Percentiles rank a stretch among this genome's conserved stretches.
Conservation (phyloP, 2,888 invertebrate species). For the Ichneumon xanthorius region DNA sequence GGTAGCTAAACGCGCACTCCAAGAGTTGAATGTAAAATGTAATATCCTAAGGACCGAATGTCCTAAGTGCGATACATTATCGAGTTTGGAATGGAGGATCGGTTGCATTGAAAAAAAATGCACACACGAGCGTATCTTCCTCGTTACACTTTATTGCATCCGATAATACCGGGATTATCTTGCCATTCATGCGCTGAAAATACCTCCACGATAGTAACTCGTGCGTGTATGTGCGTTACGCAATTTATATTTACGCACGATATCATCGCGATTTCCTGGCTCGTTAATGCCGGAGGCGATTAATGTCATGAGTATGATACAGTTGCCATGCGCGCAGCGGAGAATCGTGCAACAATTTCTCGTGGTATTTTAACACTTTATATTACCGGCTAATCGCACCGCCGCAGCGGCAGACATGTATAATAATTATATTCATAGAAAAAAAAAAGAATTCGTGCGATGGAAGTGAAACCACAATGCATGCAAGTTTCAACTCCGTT, state of each 20-base stretch:
- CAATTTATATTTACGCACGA: conserved; percentile 34
- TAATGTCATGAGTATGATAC: conserved; percentile 31
- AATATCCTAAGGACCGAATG: conserved; percentile 12
- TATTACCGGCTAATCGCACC: conserved; percentile 35
- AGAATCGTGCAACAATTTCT: conserved; percentile 24
- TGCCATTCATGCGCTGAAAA: conserved; percentile 8
- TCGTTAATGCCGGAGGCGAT: conserved; percentile 49
- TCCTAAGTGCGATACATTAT: conserved; percentile 5
- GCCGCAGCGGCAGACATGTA: conserved; percentile 18
- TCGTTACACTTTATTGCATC: conserved; percentile 1
- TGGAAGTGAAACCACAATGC: conserved; percentile 12
- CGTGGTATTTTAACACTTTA: conserved; percentile 21
- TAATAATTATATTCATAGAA: conserved; percentile 41
- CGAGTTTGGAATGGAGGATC: neutral
- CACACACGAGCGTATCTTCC: neutral
- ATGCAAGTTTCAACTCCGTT: conserved; percentile 25
- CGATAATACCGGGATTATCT: conserved; percentile 12
- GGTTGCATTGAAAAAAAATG: neutral
- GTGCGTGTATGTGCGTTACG: neutral
- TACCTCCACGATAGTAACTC: neutral
- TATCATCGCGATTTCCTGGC: conserved; percentile 40
- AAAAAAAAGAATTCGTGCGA: conserved; percentile 29
- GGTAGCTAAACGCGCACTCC: conserved; percentile 16
- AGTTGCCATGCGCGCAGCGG: neutral
- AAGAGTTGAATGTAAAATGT: neutral